A percentile compares a stretch with the other conserved stretches of the same genome.
phyloP scores from a whole-genome alignment of 2,113 vertebrate species.

The Pithys albifrons region DNA sequence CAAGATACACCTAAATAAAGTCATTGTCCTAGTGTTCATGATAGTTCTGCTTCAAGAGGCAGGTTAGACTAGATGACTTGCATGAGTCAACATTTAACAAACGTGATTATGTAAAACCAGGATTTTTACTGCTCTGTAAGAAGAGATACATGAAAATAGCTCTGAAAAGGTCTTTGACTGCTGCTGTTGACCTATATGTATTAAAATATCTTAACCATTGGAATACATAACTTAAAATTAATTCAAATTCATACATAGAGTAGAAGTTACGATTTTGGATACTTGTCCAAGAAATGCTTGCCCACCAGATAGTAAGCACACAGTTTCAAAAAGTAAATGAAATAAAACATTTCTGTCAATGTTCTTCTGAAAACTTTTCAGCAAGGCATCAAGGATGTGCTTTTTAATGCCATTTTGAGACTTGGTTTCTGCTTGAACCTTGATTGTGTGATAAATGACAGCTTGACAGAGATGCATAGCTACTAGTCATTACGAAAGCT shows the following conservation, averaged over 20 bases:
- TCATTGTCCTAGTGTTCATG: not conserved
- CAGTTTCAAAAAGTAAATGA: not conserved
- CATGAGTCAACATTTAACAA: not conserved
- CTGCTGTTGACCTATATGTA: not conserved
- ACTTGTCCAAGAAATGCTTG: not conserved
- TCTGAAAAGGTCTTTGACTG: not conserved
- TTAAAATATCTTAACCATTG: not conserved
- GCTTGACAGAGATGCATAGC: conserved; percentile 35
- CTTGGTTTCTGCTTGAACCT: not conserved
- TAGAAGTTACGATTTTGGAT: not conserved
- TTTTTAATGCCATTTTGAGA: not conserved
- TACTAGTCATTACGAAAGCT: conserved; percentile 48
- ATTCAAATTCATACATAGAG: not conserved
- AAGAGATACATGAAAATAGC: not conserved
- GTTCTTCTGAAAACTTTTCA: not conserved
- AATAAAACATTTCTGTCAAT: not conserved
- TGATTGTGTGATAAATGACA: conserved; percentile 55
- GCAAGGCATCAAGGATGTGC: not conserved
- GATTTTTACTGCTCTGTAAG: not conserved
- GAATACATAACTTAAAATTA: not conserved
- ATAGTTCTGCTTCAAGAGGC: not conserved
- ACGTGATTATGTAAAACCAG: not conserved
- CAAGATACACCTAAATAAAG: not conserved
- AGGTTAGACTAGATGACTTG: not conserved
- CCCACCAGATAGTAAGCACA: not conserved